A percentile compares a stretch with the other conserved stretches of the same genome.
phyloP scores from a whole-genome alignment of 2,888 invertebrate species.

The Apamea crenata region DNA sequence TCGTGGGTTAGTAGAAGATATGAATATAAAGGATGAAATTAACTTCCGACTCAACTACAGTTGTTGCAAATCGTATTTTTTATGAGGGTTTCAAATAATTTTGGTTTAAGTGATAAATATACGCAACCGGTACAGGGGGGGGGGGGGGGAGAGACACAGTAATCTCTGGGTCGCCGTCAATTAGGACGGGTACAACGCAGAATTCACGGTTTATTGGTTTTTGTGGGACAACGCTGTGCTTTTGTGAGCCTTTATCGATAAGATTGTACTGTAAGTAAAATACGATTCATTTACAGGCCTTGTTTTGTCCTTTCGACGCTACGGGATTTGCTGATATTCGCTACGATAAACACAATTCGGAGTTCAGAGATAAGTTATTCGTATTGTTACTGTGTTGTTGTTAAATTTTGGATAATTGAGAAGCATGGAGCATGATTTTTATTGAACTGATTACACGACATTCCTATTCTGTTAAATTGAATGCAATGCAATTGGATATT shows the following conservation, averaged over 20 bases:
- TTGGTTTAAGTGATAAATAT: slow-evolving; percentile 54
- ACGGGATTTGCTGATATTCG: slow-evolving; percentile 40
- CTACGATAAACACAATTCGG: slow-evolving; percentile 44
- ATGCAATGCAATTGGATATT: slow-evolving; percentile 3
- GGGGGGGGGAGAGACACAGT: slow-evolving; percentile 48
- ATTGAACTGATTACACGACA: slow-evolving; percentile 3
- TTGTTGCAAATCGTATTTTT: slow-evolving; percentile 39
- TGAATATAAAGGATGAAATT: slow-evolving; percentile 45
- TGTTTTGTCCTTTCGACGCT: slow-evolving; percentile 48
- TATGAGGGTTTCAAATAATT: slow-evolving; percentile 52
- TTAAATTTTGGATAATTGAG: slow-evolving; percentile 32
- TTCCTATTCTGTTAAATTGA: slow-evolving; percentile 3
- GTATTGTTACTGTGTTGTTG: slow-evolving; percentile 27
- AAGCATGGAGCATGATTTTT: slow-evolving; percentile 24
- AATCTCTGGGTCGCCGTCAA: slow-evolving; percentile 67
- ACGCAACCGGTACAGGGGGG: slow-evolving; percentile 38
- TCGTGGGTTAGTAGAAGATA: slow-evolving; percentile 24
- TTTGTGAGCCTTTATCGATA: slow-evolving; percentile 60
- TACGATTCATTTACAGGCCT: slow-evolving; percentile 54
- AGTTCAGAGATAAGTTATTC: slow-evolving; percentile 45
- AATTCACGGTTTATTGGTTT: slow-evolving; percentile 70
- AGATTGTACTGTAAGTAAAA: slow-evolving; percentile 61
- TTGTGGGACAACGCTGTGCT: slow-evolving; percentile 64
- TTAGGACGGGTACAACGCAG: slow-evolving; percentile 64
- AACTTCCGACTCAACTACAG: slow-evolving; percentile 30